Conservation (phyloP, 2,888 invertebrate genomes). For the Miltochrista miniata region DNA sequence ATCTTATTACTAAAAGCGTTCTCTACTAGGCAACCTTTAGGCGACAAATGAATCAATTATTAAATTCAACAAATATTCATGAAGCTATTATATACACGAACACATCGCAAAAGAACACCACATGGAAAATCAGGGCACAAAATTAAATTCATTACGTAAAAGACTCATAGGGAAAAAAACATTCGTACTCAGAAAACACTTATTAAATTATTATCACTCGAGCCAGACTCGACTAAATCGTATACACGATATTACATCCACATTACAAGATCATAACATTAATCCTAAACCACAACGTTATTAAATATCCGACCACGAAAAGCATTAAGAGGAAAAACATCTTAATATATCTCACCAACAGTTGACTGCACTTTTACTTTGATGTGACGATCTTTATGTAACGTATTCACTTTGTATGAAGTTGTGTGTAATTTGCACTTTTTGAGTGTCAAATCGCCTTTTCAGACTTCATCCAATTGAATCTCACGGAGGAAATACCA, state of each 20-base stretch:
- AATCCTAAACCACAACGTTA: slow-evolving; percentile 20
- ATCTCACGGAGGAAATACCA: too few species aligned
- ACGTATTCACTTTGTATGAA: slow-evolving; percentile 5
- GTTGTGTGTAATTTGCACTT: background rate
- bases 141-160: background rate
- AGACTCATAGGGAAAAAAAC: background rate
- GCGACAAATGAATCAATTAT: too few species aligned
- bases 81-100: too few species aligned
- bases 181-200: background rate
- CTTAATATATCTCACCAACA: slow-evolving; percentile 13
- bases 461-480: too few species aligned
- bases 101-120: too few species aligned
- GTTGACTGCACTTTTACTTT: slow-evolving; percentile 15
- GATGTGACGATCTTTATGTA: slow-evolving; percentile 1
- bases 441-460: too few species aligned
- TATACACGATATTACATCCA: slow-evolving; percentile 11
- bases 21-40: too few species aligned
- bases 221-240: background rate
- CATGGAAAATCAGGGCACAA: too few species aligned
- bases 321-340: slow-evolving; percentile 22
- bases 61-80: too few species aligned
- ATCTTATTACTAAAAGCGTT: too few species aligned
- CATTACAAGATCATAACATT: slow-evolving; percentile 18
- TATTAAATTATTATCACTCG: slow-evolving; percentile 1
- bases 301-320: slow-evolving; percentile 19